Base-by-base conservation (phyloP, 23 tunicate species). In the Botrylloides violaceus region DNA sequence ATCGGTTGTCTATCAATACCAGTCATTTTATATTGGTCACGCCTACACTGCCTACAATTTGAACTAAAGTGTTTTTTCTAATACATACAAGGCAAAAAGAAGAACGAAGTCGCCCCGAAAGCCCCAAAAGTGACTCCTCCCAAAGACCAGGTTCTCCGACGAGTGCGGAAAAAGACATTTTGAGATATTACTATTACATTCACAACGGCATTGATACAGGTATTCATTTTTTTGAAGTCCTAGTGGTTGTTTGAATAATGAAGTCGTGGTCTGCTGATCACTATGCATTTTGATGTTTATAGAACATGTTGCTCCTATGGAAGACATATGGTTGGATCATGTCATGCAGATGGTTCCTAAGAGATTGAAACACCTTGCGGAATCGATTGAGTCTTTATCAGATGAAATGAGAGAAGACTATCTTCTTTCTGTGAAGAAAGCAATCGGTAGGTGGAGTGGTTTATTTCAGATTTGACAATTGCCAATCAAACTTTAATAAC, bases 371-470 rank as follows among this genome's bases (percentile, higher is more conserved):
- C 65, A 73, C 26, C 76, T 93, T 3, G 71, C 60, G 3, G 89
- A 83, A 62, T 85, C 98, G 0, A 85, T 93, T 66, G 97, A 90
- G 39, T 78, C 61, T 37, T 78, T 90, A 25, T 90, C 97, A n/a
- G 97, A 90, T 68, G 97, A 90, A 75, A 90, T 90, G 97, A 85
- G 98, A 78, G 98, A 93, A 77, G 98, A 93, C 77, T 93, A 93
- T 68, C 68, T 93, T 32, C 94, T 93, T 36, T 85, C 94, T 56
- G 98, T 93, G 21, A 93, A 93, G 66, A 93, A 93, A 53, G 95
- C 98, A 2, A 93, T 93, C 36, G 98, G 92, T 93, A 32, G 61
- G 32, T 3, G 20, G 29, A 37, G 12, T 7, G n/a, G n/a, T n/a
- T n/a, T n/a, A n/a, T n/a, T n/a, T n/a, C n/a, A n/a, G n/a, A n/a